Base-by-base conservation (phyloP, 2,888 invertebrate genomes). In the Drosophila kanekoi region DNA sequence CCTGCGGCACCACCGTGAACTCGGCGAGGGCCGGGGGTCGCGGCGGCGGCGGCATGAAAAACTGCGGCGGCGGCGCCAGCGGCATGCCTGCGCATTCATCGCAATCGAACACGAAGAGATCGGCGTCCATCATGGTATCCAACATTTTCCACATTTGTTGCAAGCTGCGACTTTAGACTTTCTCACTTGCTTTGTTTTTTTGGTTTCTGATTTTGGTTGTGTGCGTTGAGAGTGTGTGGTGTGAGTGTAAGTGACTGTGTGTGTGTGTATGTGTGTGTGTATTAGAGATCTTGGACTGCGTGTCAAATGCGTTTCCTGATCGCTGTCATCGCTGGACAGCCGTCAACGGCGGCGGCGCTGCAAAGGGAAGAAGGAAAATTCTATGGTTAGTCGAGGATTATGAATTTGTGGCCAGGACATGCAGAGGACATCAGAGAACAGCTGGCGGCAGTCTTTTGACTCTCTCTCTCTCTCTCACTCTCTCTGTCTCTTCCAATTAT, bases 101-200 rank as follows among this genome's bases (percentile, higher is more conserved):
- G 85, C 92, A 92, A 64, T 92, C 92, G 75, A 92, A 88, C 85
- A 91, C 87, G 23, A 83, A 72, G 62, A 86, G 70, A 70, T 92
- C 90, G 60, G 92, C 92, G 57, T 91, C 81, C 66, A 82, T 87
- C 38, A 87, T 71, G 38, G 62, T 51, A 60, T 87, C 87, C 69
- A 84, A 89, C 92, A 92, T 92, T 90, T 92, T 91, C 92, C 92
- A 92, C 92, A 92, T 92, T 90, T 90, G 90, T 11, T 44, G 44
- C 5, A 14, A 13, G 43, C 9, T 14, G 2, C 18, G 35, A 13
- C 23, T 33, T 40, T 37, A 54, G 20, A 48, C 18, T 33, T 63
- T 41, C 14, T 5, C 8, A 2, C 28, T 43, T 20, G 18, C 18
- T 18, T 18, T 18, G 18, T 1, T 18, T 66, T 43, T 63, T 70